Evolutionary conservation across 2,113 vertebrate genomes (phyloP).

Genomic region (Notarius quadriscutis): DNA sequence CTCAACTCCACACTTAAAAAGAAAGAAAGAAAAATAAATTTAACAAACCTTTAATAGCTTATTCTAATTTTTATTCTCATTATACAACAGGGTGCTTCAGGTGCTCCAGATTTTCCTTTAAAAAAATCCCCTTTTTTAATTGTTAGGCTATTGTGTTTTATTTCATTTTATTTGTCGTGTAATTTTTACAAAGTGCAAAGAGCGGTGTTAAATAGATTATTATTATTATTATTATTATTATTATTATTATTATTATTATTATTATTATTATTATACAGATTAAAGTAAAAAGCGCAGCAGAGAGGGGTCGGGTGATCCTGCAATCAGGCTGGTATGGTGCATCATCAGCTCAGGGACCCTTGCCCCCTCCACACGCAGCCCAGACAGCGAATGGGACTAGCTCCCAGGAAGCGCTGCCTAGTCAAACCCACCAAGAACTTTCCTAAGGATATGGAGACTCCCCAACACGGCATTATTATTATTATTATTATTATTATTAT

Average conservation of each 20-base stretch:
- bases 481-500: background rate
- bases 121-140: background rate
- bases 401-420: no score
- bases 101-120: background rate
- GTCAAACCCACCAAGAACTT: no score
- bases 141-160: background rate
- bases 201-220: background rate
- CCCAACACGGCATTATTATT: no score
- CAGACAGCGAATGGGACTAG: no score
- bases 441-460: no score
- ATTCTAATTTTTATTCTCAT: background rate
- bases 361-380: no score
- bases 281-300: no score
- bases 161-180: background rate
- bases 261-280: background rate
- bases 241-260: constrained; percentile 14
- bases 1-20: background rate
- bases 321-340: no score
- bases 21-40: background rate
- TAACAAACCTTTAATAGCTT: background rate
- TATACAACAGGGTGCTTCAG: background rate
- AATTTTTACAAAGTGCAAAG: background rate
- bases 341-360: no score
- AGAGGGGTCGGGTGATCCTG: no score
- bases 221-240: constrained; percentile 8